phyloP scores from a whole-genome alignment of 2,113 vertebrate species.

The Nesoenas mayeri region DNA sequence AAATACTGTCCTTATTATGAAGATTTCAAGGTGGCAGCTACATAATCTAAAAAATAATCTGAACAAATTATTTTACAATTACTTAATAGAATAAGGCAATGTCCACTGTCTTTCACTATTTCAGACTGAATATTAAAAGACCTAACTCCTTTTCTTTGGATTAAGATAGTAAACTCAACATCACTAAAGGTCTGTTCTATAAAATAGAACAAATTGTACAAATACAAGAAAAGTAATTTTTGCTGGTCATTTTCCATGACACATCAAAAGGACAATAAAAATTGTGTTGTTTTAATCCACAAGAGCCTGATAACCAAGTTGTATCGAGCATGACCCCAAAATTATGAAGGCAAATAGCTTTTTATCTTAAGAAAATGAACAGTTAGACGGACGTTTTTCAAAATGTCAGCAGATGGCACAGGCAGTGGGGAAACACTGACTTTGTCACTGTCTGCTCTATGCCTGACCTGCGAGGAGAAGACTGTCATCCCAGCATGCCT shows the following conservation, averaged over 20 bases:
- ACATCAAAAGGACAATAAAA: not conserved
- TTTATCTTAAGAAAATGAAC: not conserved
- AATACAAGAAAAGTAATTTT: not conserved
- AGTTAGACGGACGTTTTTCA: not conserved
- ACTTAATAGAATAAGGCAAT: not conserved
- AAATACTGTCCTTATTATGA: not conserved
- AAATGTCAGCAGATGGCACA: not conserved
- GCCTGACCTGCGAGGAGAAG: not conserved
- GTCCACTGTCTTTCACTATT: not conserved
- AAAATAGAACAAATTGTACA: not conserved
- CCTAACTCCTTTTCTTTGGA: accelerated
- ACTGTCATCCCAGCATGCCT: not conserved
- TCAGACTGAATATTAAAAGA: not conserved
- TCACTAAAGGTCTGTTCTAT: not conserved
- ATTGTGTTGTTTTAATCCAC: not conserved
- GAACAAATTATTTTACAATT: not conserved
- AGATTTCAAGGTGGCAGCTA: not conserved
- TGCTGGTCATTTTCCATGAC: not conserved
- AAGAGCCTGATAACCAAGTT: not conserved
- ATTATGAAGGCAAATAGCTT: not conserved
- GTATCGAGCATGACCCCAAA: not conserved
- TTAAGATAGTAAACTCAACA: not conserved
- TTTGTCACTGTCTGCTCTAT: not conserved
- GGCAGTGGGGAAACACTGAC: not conserved
- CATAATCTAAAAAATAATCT: not conserved